phyloP scores from a whole-genome alignment of 2,113 vertebrate genomes.

The Uropsilus gracilis region DNA sequence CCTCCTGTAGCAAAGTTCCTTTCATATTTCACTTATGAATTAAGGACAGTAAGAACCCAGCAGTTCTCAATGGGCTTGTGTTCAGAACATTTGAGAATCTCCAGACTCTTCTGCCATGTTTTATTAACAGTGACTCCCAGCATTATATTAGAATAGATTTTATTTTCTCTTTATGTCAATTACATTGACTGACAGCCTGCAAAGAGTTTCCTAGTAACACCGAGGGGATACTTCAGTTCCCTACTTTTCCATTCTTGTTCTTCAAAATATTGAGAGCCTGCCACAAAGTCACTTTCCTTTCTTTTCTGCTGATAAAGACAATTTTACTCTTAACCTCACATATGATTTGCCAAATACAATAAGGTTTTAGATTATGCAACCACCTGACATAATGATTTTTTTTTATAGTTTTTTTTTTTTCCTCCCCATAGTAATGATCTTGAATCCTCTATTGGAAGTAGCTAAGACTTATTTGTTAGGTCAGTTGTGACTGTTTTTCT shows the following conservation, averaged over 20 bases:
- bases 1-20: neutral
- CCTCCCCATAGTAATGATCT: neutral
- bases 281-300: constrained; percentile 58
- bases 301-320: constrained; percentile 69
- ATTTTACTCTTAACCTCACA: constrained; percentile 51
- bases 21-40: neutral
- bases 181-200: constrained; percentile 77
- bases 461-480: neutral
- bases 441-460: neutral
- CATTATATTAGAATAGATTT: constrained; percentile 71
- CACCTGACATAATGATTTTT: neutral
- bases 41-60: neutral
- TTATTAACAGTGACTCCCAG: constrained; percentile 68
- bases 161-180: constrained; percentile 76
- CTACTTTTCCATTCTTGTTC: constrained; percentile 49
- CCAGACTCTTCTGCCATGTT: constrained; percentile 43
- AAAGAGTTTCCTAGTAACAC: constrained; percentile 70
- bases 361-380: constrained; percentile 44
- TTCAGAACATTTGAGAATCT: constrained; percentile 13
- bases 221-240: constrained; percentile 52
- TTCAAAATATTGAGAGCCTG: constrained; percentile 73
- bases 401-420: neutral
- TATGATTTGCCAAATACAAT: constrained; percentile 62
- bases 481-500: neutral
- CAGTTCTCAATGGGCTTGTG: neutral